Percentiles rank a stretch among this genome's conserved stretches.
Conservation (phyloP, 2,888 invertebrate genomes). For the Lordiphosa andalusiaca region DNA sequence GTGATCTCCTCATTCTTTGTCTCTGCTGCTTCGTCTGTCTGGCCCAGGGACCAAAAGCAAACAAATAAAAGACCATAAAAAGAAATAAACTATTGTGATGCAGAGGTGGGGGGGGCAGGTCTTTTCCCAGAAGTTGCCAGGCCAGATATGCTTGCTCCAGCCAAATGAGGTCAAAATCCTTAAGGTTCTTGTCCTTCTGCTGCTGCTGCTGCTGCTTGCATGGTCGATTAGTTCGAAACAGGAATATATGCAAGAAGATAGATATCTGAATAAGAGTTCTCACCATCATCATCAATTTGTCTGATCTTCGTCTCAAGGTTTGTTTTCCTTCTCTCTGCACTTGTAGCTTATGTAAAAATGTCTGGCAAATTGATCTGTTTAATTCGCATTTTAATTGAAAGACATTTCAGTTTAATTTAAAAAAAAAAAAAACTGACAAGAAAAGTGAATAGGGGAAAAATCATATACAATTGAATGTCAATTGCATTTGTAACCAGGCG, state of each 20-base stretch:
- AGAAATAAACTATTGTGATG: constrained; percentile 43
- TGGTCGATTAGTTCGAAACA: neutral
- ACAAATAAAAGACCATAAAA: constrained; percentile 49
- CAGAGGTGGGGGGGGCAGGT: constrained; percentile 37
- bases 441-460: constrained; percentile 11
- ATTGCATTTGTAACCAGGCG: neutral
- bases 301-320: constrained; percentile 3
- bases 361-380: constrained; percentile 1
- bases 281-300: constrained; percentile 1
- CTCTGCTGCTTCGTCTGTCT: constrained; percentile 13
- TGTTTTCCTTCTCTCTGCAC: neutral
- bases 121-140: constrained; percentile 54
- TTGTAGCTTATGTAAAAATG: constrained; percentile 3
- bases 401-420: constrained; percentile 3
- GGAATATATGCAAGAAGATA: neutral
- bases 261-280: constrained; percentile 1
- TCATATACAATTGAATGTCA: constrained; percentile 27
- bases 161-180: constrained; percentile 78
- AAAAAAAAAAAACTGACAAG: constrained; percentile 9
- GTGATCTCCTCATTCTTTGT: constrained; percentile 20
- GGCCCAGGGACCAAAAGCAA: constrained; percentile 22
- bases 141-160: constrained; percentile 35
- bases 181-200: constrained; percentile 78
- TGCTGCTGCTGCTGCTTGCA: constrained; percentile 5
- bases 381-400: constrained; percentile 6